Evolutionary conservation across 2,113 vertebrate genomes (phyloP), one percentile per base, ranked within the genome.

Genomic region (Salvelinus namaycush): DNA sequence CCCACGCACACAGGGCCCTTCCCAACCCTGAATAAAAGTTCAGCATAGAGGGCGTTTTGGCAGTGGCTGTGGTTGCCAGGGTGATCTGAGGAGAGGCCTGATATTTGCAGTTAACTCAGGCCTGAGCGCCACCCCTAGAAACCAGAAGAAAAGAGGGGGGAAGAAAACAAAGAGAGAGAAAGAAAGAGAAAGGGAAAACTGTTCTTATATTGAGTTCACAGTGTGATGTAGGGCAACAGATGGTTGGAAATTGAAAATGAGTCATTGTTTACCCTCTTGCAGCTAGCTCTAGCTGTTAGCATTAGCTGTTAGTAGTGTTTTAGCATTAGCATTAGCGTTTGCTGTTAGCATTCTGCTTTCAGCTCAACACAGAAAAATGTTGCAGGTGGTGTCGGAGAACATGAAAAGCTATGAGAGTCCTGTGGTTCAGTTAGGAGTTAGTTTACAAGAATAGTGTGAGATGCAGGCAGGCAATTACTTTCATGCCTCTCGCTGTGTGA

Each of bases 81-180:
- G 79, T 64, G 34, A 79, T 67, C 51, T 12, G 24, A 82, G 77
- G 73, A 80, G 79, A n/a, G 4, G 75, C 68, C 57, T 69, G 79
- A 78, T 73, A 79, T 76, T 70, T 75, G 79, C 22, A 82, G 72
- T 76, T 64, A 68, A 75, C 72, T 86, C 66, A 68, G 66, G 74
- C 68, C 64, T 54, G 12, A 59, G 51, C 27, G 3, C 16, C 12
- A 24, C 3, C 29, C 27, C 31, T 54, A 27, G 16, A 59, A 49
- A 27, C 44, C 29, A 69, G 16, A 64, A 16, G n/a, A 39, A 48
- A 7, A 20, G 60, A 48, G 9, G 2, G 31, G 7, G 20, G n/a
- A 16, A 75, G 5, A 65, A 5, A 74, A 49, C 27, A 22, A 27
- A 20, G 20, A 66, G 24, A 20, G 20, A 9, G 64, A 74, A 11